phyloP scores from a whole-genome alignment of 2,888 invertebrate genomes.

The Eilema griseolum region DNA sequence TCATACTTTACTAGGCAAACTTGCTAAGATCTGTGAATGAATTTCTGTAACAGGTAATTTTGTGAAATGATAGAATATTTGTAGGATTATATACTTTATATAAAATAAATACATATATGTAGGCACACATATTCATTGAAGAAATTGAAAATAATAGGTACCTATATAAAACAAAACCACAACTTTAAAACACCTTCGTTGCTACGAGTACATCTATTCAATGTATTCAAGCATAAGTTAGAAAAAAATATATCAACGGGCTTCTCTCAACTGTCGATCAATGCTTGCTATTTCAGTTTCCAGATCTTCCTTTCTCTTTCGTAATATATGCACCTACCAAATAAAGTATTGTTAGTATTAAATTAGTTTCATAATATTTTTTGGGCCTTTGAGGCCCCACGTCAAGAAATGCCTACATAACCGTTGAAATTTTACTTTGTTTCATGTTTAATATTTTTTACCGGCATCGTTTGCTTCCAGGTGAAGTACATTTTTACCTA shows the following conservation, averaged over 20 bases:
- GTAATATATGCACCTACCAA: slow-evolving; percentile 66
- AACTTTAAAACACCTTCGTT: background rate
- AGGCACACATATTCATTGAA: too few relatives aligned
- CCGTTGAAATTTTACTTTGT: too few relatives aligned
- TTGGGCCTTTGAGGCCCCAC: too few relatives aligned
- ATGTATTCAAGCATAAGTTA: background rate
- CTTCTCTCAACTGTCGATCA: slow-evolving; percentile 60
- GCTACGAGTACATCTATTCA: background rate
- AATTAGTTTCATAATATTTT: too few relatives aligned
- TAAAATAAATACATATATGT: background rate
- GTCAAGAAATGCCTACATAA: too few relatives aligned
- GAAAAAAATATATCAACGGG: slow-evolving; percentile 61
- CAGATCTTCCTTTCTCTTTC: slow-evolving; percentile 63
- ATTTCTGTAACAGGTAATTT: background rate
- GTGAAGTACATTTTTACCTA: too few relatives aligned
- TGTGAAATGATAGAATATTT: background rate
- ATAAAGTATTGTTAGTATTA: slow-evolving; percentile 12
- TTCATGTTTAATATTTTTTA: too few relatives aligned
- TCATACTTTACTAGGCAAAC: too few relatives aligned
- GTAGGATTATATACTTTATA: background rate
- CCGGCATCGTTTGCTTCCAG: too few relatives aligned
- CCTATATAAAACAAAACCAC: background rate
- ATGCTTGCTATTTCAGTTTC: slow-evolving; percentile 62
- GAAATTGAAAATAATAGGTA: too few relatives aligned
- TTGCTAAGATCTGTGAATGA: background rate